A percentile compares a stretch with the other conserved stretches of the same genome.
Evolutionary conservation across 2,113 vertebrate genomes (phyloP).

Genomic region (Ifrita kowaldi): DNA sequence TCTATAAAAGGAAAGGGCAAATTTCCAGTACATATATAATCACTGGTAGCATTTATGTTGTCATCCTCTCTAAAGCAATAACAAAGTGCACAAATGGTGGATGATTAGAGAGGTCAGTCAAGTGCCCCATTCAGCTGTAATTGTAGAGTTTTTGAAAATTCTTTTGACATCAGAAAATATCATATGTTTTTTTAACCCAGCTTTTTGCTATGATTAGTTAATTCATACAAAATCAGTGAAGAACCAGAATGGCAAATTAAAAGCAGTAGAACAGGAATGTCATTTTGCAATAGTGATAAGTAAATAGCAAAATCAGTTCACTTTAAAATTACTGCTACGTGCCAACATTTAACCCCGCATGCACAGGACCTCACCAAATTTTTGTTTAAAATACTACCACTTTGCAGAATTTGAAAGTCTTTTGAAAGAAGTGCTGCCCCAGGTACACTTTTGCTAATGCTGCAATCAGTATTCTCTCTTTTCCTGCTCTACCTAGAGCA

Average conservation of each 20-base stretch:
- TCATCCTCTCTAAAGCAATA: conserved; percentile 51
- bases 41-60: conserved; percentile 58
- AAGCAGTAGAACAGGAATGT: not conserved
- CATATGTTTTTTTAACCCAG: conserved; percentile 37
- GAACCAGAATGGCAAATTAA: conserved; percentile 31
- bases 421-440: not conserved
- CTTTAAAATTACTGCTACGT: not conserved
- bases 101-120: conserved; percentile 61
- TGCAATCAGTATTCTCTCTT: not conserved
- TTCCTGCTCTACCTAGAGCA: not conserved
- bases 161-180: conserved; percentile 54
- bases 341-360: not conserved
- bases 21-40: conserved; percentile 52
- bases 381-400: not conserved
- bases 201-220: conserved; percentile 49
- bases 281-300: not conserved
- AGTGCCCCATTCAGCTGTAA: conserved; percentile 52
- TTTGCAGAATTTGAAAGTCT: not conserved
- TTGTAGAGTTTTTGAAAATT: conserved; percentile 55
- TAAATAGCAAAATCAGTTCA: not conserved
- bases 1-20: conserved; percentile 59
- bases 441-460: not conserved
- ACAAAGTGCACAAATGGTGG: conserved; percentile 59
- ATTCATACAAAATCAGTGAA: conserved; percentile 49
- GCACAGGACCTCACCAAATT: not conserved